These are phyloP conservation scores for Mercenaria mercenaria DNA, from an alignment of 1,140 invertebrate species.

Conservation along the genomic window DNA sequence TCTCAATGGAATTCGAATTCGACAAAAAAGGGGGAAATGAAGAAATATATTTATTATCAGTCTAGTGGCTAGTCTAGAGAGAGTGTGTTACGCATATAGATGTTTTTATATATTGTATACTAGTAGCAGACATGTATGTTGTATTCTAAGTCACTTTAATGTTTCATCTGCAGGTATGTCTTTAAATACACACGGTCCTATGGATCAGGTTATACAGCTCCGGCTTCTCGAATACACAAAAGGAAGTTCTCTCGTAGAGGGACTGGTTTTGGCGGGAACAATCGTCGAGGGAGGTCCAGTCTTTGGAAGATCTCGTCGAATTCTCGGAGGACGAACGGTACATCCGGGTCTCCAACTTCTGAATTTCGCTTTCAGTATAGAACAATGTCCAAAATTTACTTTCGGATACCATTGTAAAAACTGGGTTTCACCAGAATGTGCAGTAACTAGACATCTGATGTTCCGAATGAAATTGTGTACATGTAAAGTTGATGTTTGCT, in stretches of 20 bases:
- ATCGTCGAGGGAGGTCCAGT: constrained; percentile 55
- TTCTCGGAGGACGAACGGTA: constrained; percentile 46
- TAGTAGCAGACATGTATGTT: too few relatives aligned
- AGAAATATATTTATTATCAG: too few relatives aligned
- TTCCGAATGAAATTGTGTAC: constrained; percentile 6
- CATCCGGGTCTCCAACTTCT: constrained; percentile 19
- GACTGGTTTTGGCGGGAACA: constrained; percentile 45
- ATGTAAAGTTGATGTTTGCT: constrained; percentile 56
- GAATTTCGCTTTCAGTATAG: constrained; percentile 29
- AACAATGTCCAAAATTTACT: constrained; percentile 8
- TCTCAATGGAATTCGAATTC: too few relatives aligned
- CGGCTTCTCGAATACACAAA: constrained; percentile 4
- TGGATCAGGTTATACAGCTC: constrained; percentile 11
- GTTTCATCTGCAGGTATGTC: background rate
- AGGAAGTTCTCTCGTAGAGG: constrained; percentile 16
- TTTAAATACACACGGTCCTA: background rate
- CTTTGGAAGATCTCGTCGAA: constrained; percentile 31
- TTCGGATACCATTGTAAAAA: constrained; percentile 45
- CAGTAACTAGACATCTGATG: constrained; percentile 33
- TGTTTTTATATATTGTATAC: too few relatives aligned
- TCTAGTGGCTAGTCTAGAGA: too few relatives aligned
- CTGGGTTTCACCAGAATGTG: constrained; percentile 34
- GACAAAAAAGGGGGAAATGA: too few relatives aligned
- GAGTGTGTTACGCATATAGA: too few relatives aligned
- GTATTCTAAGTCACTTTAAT: too few relatives aligned